phyloP scores from a whole-genome alignment of 2,113 vertebrate genomes.

The Coturnix japonica region DNA sequence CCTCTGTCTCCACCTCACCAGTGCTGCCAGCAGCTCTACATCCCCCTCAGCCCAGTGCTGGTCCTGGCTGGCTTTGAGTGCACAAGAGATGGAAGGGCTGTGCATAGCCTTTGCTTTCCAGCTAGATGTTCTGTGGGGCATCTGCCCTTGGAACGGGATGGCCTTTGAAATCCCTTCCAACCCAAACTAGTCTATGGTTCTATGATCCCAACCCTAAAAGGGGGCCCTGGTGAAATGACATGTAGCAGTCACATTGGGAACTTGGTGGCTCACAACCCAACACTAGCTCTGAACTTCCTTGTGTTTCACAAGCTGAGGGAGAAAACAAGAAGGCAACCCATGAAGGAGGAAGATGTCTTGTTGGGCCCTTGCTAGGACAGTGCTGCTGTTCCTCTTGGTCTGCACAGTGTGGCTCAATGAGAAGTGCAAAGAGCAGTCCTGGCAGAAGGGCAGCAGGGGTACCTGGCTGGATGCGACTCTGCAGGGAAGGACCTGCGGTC shows the following conservation, averaged over 20 bases:
- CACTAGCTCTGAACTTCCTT: neutral
- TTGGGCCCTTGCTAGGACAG: neutral
- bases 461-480: too few relatives aligned
- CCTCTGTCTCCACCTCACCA: too few relatives aligned
- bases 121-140: neutral
- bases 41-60: neutral
- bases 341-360: neutral
- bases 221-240: neutral
- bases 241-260: neutral
- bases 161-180: neutral
- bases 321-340: neutral
- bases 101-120: neutral
- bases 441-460: too few relatives aligned
- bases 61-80: neutral
- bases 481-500: too few relatives aligned
- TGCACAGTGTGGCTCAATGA: neutral
- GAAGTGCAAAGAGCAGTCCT: neutral
- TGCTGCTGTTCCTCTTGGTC: neutral
- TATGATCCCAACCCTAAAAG: neutral
- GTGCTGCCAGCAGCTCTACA: neutral
- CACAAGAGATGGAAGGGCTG: too few relatives aligned
- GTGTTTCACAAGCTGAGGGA: neutral
- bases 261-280: neutral
- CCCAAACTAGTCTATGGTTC: neutral
- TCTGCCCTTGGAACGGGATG: neutral